Base-by-base conservation (phyloP, 2,888 invertebrate genomes). In the Caenorhabditis sinica region DNA sequence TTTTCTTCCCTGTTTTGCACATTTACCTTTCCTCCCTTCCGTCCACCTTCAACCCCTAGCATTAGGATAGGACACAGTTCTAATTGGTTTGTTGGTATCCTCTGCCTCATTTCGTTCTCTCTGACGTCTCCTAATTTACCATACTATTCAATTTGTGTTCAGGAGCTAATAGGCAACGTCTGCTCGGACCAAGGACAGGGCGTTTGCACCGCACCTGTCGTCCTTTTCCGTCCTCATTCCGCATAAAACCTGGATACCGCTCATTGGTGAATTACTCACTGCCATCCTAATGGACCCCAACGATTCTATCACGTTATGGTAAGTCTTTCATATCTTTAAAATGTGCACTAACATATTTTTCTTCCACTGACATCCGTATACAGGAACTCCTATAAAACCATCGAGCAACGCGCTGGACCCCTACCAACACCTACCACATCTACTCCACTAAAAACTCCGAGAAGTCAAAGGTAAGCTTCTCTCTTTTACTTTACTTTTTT, bases 61-160 rank as follows among this genome's bases (percentile, higher is more conserved):
- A 58, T 76, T 68, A 60, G 58, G n/a, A n/a, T 68, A 60, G 58
- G 56, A 72, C 72, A 72, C 72, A 58, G 80, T 80, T 72, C 63
- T 72, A 72, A 72, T 80, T 80, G 72, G 80, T 72, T 80, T 73
- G 77, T 76, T 58, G 77, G 76, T 68, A 66, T 49, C 68, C 49
- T 33, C 6, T 33, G 45, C 33, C 56, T 51, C 49, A 43, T 69
- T 51, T 56, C 56, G 17, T 69, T 56, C 15, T 61, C 33, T 49
- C 58, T 56, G 13, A 0, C 1, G 6, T 36, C 65, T 80, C 79
- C 40, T 36, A 5, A 23, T 45, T 56, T 49, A 4, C 43, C 17
- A 36, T 28, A 17, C 56, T 72, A 15, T 66, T 23, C 56, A 9
- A 9, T 36, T 25, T 17, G 11, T 15, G 6, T 66, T 23, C 43